phyloP scores from a whole-genome alignment of 2,888 invertebrate species.

The Blastobasis adustella region DNA sequence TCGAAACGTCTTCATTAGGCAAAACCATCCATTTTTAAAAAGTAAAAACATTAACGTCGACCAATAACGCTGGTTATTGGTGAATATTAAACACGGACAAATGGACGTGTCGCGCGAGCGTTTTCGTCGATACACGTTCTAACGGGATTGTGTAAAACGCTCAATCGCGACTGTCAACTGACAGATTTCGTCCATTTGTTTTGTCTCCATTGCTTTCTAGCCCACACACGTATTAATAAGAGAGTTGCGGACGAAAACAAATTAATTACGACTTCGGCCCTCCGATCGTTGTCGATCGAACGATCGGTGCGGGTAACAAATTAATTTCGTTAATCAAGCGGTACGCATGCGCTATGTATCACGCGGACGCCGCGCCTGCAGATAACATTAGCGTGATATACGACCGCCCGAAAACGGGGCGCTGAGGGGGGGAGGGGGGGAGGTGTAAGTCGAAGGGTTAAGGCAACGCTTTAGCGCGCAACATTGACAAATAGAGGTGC shows the following conservation, averaged over 20 bases:
- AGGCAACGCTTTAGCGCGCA: slow-evolving; percentile 17
- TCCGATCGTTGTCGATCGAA: slow-evolving; percentile 3
- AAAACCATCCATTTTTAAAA: slow-evolving; percentile 8
- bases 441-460: slow-evolving; percentile 26
- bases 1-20: slow-evolving; percentile 19
- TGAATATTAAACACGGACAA: neutral
- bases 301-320: slow-evolving; percentile 47
- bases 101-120: too few relatives aligned
- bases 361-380: slow-evolving; percentile 47
- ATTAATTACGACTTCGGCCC: slow-evolving; percentile 35
- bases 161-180: neutral
- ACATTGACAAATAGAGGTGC: slow-evolving; percentile 30
- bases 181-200: neutral
- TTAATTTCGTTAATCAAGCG: slow-evolving; percentile 69
- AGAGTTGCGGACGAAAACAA: slow-evolving; percentile 16
- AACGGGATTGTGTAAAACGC: neutral
- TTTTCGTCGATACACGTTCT: neutral
- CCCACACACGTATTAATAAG: neutral
- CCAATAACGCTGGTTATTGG: neutral
- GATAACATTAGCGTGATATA: slow-evolving; percentile 70
- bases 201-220: neutral
- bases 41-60: slow-evolving; percentile 5
- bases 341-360: slow-evolving; percentile 61
- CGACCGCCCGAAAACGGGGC: slow-evolving; percentile 44
- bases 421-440: slow-evolving; percentile 33